Evolutionary conservation across 1,140 invertebrate species (phyloP).

Genomic region (Heliconius eleuchia): DNA sequence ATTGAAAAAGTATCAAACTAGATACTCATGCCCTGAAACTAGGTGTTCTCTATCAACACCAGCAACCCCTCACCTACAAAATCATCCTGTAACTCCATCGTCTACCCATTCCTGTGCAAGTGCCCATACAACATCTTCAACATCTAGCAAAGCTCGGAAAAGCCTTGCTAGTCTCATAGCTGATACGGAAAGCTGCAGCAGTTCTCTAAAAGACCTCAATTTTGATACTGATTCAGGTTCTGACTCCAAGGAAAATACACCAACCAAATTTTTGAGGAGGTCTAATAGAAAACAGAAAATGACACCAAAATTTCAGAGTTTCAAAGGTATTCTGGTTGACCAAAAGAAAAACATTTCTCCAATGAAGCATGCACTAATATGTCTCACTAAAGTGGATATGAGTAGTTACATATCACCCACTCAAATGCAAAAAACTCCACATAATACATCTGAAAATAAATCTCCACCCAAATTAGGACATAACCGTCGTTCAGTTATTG

Average conservation of each 20-base stretch:
- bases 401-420: conserved; percentile 69
- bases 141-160: conserved; percentile 67
- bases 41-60: conserved; percentile 67
- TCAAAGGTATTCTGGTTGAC: conserved; percentile 67
- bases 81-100: conserved; percentile 67
- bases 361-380: conserved; percentile 62
- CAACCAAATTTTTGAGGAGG: conserved; percentile 56
- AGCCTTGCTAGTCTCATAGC: conserved; percentile 72
- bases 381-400: conserved; percentile 69
- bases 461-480: conserved; percentile 68
- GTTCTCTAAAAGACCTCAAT: conserved; percentile 76
- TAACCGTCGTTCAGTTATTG: conserved; percentile 57
- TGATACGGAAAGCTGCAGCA: conserved; percentile 79
- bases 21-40: conserved; percentile 57
- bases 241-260: conserved; percentile 76
- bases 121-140: conserved; percentile 66
- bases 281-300: conserved; percentile 53
- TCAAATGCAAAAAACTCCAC: conserved; percentile 80
- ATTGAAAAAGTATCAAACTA: conserved; percentile 69
- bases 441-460: conserved; percentile 65
- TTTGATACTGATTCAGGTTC: conserved; percentile 74
- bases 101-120: conserved; percentile 72
- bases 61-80: conserved; percentile 63
- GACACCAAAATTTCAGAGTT: conserved; percentile 66
- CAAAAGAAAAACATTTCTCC: conserved; percentile 69